Evolutionary conservation across 2,113 vertebrate genomes (phyloP).

Genomic region (Perca fluviatilis): DNA sequence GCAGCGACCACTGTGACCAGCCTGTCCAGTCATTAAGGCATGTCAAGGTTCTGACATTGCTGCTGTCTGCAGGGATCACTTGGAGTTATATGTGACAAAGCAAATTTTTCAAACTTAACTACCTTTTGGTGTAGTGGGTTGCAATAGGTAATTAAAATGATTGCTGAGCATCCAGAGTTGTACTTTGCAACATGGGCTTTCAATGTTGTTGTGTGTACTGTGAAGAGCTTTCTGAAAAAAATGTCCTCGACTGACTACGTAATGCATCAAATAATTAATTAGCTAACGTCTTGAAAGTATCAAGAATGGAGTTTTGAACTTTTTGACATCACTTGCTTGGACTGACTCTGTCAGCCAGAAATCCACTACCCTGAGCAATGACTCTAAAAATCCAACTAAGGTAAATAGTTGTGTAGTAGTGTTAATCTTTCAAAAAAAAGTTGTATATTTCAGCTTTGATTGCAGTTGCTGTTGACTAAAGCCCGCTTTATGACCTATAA

Average conservation of each 20-base stretch:
- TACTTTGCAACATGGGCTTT: neutral
- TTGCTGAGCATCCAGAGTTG: neutral
- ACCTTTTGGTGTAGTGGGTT: neutral
- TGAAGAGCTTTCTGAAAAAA: neutral
- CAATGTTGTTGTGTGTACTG: neutral
- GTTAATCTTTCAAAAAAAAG: neutral
- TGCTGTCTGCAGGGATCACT: neutral
- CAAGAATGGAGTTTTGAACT: neutral
- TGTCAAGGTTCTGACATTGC: neutral
- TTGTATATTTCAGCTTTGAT: neutral
- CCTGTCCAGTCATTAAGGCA: constrained; percentile 24
- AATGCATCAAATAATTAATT: neutral
- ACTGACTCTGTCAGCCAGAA: neutral
- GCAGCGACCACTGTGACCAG: constrained; percentile 16
- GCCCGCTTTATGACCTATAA: neutral
- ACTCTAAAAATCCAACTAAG: neutral
- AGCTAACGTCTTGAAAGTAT: neutral
- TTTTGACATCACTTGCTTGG: neutral
- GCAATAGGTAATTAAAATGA: neutral
- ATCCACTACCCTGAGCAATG: neutral
- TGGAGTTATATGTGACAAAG: neutral
- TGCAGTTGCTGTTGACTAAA: constrained; percentile 14
- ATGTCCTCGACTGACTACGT: neutral
- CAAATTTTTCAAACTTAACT: neutral
- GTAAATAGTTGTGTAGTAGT: neutral